A percentile compares a stretch with the other conserved stretches of the same genome.
These are phyloP conservation scores for Phalacrocorax aristotelis DNA, from an alignment of 2,113 vertebrate genomes.

Conservation along the genomic window DNA sequence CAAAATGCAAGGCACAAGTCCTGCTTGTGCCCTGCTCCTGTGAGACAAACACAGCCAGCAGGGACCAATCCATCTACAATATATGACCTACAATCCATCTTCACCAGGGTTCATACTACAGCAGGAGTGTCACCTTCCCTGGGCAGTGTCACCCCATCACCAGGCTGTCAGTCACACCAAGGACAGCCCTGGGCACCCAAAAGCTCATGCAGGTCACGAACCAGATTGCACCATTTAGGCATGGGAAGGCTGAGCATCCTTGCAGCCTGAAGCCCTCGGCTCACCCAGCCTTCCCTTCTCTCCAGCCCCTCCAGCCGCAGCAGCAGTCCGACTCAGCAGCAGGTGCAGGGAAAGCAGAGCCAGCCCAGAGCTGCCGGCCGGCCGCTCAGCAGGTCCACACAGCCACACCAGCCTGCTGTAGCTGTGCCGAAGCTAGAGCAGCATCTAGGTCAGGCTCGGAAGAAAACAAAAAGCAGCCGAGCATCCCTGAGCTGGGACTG, in stretches of 20 bases:
- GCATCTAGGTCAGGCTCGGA: conserved; percentile 30
- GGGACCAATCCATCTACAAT: neutral
- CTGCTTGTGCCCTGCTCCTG: neutral
- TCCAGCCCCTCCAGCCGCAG: neutral
- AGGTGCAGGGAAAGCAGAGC: neutral
- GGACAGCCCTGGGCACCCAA: neutral
- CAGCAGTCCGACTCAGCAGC: neutral
- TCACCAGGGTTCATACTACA: neutral
- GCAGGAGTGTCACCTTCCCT: neutral
- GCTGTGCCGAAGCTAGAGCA: neutral
- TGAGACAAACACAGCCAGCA: neutral
- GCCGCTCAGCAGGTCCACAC: neutral
- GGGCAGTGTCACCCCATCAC: neutral
- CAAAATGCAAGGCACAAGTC: neutral
- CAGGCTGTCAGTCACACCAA: neutral
- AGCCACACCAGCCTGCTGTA: neutral
- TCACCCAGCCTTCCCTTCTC: neutral
- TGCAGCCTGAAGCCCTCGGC: neutral
- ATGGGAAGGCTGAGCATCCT: neutral
- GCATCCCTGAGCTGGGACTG: neutral
- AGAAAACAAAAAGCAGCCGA: neutral
- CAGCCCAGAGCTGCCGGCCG: neutral
- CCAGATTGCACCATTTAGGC: neutral
- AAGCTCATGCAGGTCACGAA: neutral
- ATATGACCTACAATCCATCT: neutral